Percentiles rank a stretch among this genome's conserved stretches.
Conservation (phyloP, 2,888 invertebrate species). For the Himalopsyche tibetana region DNA sequence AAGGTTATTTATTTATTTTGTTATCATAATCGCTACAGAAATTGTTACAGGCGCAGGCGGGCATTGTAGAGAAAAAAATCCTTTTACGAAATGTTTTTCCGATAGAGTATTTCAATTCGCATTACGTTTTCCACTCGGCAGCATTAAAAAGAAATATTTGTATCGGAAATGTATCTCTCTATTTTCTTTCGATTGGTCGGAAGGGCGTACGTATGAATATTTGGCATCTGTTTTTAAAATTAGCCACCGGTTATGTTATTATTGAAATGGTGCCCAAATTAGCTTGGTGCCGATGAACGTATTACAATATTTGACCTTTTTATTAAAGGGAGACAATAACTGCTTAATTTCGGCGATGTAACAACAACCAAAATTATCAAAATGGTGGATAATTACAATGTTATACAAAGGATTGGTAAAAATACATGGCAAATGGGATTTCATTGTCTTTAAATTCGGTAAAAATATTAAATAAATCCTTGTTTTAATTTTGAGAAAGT, state of each 20-base stretch:
- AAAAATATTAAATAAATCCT: no score
- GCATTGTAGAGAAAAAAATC: slow-evolving; percentile 8
- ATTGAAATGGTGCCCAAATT: no score
- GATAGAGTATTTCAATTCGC: slow-evolving; percentile 21
- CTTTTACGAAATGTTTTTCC: slow-evolving; percentile 9
- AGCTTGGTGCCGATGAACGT: no score
- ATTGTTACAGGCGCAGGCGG: slow-evolving; percentile 3
- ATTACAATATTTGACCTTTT: no score
- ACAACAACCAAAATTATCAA: no score
- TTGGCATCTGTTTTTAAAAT: slow-evolving; percentile 14
- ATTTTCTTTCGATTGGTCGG: slow-evolving; percentile 34
- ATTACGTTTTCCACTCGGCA: slow-evolving; percentile 21
- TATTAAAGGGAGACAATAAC: no score
- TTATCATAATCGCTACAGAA: slow-evolving; percentile 6
- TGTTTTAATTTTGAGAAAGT: no score
- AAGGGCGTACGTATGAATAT: slow-evolving; percentile 22
- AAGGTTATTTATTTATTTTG: slow-evolving; percentile 24
- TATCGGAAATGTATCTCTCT: slow-evolving; percentile 26
- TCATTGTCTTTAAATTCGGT: no score
- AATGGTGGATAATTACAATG: no score
- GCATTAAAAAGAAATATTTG: slow-evolving; percentile 34
- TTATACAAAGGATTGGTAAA: no score
- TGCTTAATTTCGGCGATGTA: no score
- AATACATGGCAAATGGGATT: no score
- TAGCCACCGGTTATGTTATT: background rate